Base-by-base conservation (phyloP, 2,888 invertebrate genomes). In the Latheticus oryzae region DNA sequence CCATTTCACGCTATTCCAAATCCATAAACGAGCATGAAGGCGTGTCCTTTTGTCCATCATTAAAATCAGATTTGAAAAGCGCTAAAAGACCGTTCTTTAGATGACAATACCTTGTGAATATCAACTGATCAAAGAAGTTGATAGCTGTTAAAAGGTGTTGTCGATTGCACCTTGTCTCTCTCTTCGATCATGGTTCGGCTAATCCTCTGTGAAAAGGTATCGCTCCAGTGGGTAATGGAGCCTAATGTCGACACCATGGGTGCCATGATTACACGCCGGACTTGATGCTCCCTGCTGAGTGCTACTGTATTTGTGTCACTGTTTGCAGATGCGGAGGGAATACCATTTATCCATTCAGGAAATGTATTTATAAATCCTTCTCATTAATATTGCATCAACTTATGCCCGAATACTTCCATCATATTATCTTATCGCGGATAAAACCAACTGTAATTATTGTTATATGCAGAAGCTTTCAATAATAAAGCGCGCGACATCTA, bases 211-310 rank as follows among this genome's bases (percentile, higher is more conserved):
- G 59, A 59, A 59, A 55, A 59, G 59, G 54, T 23, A 55, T 69
- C 74, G 75, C 70, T 72, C 68, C 70, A 69, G 60, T 71, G 73
- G 69, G 66, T 73, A 73, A 74, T 74, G 67, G 71, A 66, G 65
- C 70, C 72, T 73, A 73, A 74, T 73, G 73, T 74, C 73, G 73
- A 72, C 74, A 70, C 73, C 68, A 69, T 70, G 67, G 68, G 72
- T 70, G 70, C 67, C 67, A 37, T 28, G 61, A 61, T 61, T 61
- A 61, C 48, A 61, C 61, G 47, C 51, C 42, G 61, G 58, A 58
- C 50, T 61, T 61, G 58, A 30, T 42, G 45, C 55, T 51, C 58
- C 58, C 61, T 38, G 52, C 58, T 54, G 58, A 37, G 30, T 45
- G 58, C 58, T 35, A 57, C 61, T 54, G 50, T 58, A 52, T 60